Evolutionary conservation across 2,888 invertebrate genomes (phyloP).

Genomic region (Thumatha senex): DNA sequence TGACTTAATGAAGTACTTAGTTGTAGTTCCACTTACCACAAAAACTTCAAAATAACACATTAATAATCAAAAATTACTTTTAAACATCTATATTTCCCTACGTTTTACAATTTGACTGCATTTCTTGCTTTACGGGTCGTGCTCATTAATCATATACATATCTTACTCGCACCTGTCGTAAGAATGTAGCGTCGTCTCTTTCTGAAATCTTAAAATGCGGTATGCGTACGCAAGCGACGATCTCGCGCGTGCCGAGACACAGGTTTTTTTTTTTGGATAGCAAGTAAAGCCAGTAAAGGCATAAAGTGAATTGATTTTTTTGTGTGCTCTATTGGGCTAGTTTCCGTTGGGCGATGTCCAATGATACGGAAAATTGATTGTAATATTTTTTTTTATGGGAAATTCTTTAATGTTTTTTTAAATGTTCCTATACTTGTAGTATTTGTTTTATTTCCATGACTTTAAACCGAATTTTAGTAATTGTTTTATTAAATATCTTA

Average conservation of each 20-base stretch:
- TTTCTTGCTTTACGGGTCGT: slow-evolving; percentile 67
- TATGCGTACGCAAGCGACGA: slow-evolving; percentile 60
- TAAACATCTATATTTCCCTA: slow-evolving; percentile 54
- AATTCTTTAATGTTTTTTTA: not conserved
- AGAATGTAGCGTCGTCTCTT: slow-evolving; percentile 40
- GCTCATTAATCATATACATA: slow-evolving; percentile 62
- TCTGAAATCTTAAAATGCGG: slow-evolving; percentile 61
- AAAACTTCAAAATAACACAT: too few relatives aligned
- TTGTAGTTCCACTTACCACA: too few relatives aligned
- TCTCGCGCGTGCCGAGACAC: slow-evolving; percentile 71
- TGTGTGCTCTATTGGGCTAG: slow-evolving; percentile 51
- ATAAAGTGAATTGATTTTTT: slow-evolving; percentile 66
- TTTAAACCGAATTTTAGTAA: too few relatives aligned
- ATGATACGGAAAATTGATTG: slow-evolving; percentile 12
- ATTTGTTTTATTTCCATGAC: too few relatives aligned
- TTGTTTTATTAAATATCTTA: too few relatives aligned
- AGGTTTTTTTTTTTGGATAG: slow-evolving; percentile 55
- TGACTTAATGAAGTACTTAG: too few relatives aligned
- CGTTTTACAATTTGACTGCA: slow-evolving; percentile 79
- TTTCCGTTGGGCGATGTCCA: slow-evolving; percentile 48
- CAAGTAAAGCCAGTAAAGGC: slow-evolving; percentile 62
- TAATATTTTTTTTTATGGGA: not conserved
- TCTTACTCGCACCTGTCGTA: slow-evolving; percentile 40
- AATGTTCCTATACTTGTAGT: not conserved
- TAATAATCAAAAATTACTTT: too few relatives aligned